phyloP scores from a whole-genome alignment of 2,797 vertebrate species.

The Gadopsis marmoratus region DNA sequence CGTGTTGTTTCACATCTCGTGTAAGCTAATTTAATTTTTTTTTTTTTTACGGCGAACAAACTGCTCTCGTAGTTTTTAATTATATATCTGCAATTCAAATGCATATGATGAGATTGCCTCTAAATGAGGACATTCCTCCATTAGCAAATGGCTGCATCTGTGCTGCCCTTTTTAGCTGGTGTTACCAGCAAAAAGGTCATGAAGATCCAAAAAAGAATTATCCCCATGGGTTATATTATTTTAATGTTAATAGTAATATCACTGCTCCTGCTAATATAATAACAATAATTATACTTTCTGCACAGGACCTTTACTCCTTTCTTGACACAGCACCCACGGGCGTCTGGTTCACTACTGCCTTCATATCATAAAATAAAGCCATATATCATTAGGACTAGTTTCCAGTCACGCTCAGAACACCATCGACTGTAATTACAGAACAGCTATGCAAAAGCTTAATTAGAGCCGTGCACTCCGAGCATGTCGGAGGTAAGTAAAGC shows the following conservation, averaged over 20 bases:
- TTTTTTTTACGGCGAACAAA: accelerated
- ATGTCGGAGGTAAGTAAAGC: constrained; percentile 27
- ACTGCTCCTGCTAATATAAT: not conserved
- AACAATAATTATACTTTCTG: not conserved
- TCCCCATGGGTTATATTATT: not conserved
- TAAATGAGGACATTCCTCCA: constrained; percentile 19
- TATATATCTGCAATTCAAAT: constrained; percentile 60
- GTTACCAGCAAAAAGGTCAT: not conserved
- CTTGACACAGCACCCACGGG: not conserved
- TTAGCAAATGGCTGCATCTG: constrained; percentile 10
- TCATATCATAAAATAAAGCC: constrained; percentile 45
- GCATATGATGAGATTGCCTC: not conserved
- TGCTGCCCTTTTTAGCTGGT: not conserved
- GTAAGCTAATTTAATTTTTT: constrained; percentile 33
- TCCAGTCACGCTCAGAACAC: constrained; percentile 17
- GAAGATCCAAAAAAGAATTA: not conserved
- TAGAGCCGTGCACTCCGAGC: constrained; percentile 42
- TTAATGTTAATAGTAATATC: constrained; percentile 7
- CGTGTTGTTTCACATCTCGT: constrained; percentile 18
- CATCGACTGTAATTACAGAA: constrained; percentile 57
- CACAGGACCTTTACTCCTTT: not conserved
- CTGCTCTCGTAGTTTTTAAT: constrained; percentile 18
- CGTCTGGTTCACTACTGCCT: constrained; percentile 5
- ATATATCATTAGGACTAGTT: constrained; percentile 36
- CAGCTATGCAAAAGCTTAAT: constrained; percentile 48